Percentiles rank a stretch among this genome's conserved stretches.
Evolutionary conservation across 2,797 vertebrate genomes (phyloP).

Genomic region (Eospalax fontanierii): DNA sequence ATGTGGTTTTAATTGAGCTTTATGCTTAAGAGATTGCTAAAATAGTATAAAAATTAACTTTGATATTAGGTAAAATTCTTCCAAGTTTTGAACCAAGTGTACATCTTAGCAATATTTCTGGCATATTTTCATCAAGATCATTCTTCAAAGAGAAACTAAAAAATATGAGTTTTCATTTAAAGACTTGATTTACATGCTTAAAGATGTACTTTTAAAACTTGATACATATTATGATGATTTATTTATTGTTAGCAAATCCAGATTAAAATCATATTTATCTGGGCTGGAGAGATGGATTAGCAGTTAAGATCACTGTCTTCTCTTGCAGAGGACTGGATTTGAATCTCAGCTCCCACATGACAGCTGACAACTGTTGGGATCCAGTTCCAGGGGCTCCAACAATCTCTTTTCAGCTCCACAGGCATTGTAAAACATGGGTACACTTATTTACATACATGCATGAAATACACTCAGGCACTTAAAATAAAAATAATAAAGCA

Average conservation of each 20-base stretch:
- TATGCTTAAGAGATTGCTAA: conserved; percentile 4
- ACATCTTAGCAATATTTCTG: background rate
- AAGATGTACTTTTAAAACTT: background rate
- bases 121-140: background rate
- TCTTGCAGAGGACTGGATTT: too few relatives aligned
- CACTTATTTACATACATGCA: too few relatives aligned
- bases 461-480: too few relatives aligned
- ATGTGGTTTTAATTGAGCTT: background rate
- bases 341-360: too few relatives aligned
- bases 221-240: background rate
- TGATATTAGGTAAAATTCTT: background rate
- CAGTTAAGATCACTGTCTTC: too few relatives aligned
- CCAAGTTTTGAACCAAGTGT: background rate
- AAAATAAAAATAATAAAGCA: too few relatives aligned
- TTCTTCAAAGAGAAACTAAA: background rate
- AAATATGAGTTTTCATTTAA: background rate
- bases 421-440: too few relatives aligned
- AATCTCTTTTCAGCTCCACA: too few relatives aligned
- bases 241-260: background rate
- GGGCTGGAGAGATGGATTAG: too few relatives aligned
- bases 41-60: background rate
- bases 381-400: too few relatives aligned
- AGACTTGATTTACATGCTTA: background rate
- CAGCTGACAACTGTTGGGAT: too few relatives aligned
- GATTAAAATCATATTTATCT: background rate